Evolutionary conservation across 2,113 vertebrate genomes (phyloP).

Genomic region (Tragelaphus strepsiceros): DNA sequence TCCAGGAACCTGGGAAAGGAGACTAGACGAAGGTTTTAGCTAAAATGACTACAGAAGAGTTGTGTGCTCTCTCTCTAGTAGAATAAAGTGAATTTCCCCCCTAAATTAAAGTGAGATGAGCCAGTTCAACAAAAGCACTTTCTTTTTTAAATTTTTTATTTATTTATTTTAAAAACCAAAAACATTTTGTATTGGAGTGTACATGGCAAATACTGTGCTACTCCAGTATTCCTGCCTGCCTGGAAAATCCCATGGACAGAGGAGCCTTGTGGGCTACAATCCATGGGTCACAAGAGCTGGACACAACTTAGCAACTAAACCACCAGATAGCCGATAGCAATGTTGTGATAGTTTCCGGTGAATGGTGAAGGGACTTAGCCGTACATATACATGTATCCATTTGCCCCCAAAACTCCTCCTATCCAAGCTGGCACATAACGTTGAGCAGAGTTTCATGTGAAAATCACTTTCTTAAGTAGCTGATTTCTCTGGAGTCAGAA

Average conservation of each 20-base stretch:
- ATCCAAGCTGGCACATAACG: background rate
- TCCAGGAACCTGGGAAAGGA: background rate
- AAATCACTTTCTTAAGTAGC: background rate
- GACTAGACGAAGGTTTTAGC: background rate
- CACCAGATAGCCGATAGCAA: background rate
- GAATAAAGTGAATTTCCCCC: background rate
- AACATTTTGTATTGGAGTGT: background rate
- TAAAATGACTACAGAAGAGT: background rate
- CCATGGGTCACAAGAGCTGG: fast-evolving
- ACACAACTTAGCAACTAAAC: fast-evolving
- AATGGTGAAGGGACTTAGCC: background rate
- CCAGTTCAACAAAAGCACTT: background rate
- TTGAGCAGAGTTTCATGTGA: background rate
- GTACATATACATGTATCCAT: background rate
- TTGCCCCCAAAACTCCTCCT: background rate
- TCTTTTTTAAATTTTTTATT: background rate
- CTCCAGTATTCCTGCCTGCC: background rate
- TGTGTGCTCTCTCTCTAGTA: background rate
- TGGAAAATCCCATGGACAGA: background rate
- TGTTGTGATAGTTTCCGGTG: background rate
- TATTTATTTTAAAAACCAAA: background rate
- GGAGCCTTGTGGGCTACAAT: background rate
- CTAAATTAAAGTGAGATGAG: background rate
- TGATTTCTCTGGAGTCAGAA: background rate
- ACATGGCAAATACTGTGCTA: background rate